Percentiles rank a stretch among this genome's conserved stretches.
Evolutionary conservation across 2,797 vertebrate species (phyloP).

Genomic region (Scyliorhinus canicula): DNA sequence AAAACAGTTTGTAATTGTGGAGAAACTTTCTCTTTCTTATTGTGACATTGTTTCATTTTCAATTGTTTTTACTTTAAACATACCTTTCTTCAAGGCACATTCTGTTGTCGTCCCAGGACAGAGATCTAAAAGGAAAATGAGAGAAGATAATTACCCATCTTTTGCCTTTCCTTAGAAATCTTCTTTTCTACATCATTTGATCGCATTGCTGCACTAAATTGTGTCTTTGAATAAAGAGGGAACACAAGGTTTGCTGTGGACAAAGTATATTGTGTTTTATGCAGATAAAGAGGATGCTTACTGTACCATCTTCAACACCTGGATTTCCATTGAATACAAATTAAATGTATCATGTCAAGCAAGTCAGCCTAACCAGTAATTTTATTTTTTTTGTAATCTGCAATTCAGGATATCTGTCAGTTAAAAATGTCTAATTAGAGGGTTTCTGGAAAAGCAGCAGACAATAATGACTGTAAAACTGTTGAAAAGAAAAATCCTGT

Average conservation of each 20-base stretch:
- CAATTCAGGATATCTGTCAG: constrained; percentile 36
- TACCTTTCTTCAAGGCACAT: constrained; percentile 73
- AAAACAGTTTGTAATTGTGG: background rate
- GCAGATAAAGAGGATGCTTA: background rate
- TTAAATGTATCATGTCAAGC: constrained; percentile 28
- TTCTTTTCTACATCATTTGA: background rate
- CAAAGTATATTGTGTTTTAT: background rate
- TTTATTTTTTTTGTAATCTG: constrained; percentile 30
- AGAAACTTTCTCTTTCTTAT: background rate
- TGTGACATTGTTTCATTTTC: too few relatives aligned
- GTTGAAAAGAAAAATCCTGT: background rate
- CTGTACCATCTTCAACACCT: background rate
- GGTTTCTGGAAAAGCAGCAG: background rate
- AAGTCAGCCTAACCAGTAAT: constrained; percentile 30
- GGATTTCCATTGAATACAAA: background rate
- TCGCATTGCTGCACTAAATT: background rate
- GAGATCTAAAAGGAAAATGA: constrained; percentile 63
- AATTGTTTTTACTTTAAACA: constrained; percentile 40
- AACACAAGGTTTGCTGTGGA: background rate
- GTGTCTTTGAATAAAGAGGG: background rate
- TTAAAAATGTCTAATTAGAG: constrained; percentile 31
- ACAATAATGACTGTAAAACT: background rate
- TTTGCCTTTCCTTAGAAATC: background rate
- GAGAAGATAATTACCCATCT: constrained; percentile 39
- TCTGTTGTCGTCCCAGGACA: constrained; percentile 80